Evolutionary conservation across 2,113 vertebrate genomes (phyloP).

Genomic region (Machaerirhynchus nigripectus): DNA sequence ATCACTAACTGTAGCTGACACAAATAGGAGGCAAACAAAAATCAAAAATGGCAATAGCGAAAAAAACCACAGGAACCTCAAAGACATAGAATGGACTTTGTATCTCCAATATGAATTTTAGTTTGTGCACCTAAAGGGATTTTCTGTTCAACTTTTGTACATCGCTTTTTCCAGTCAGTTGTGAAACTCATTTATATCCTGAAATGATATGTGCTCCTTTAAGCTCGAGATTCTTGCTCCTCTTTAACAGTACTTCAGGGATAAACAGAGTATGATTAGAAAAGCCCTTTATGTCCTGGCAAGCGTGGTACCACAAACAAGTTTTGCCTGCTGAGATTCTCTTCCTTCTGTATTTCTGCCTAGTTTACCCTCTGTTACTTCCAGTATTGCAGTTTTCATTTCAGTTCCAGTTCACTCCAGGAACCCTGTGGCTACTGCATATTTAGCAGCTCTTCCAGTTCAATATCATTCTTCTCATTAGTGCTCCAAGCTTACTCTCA

Average conservation of each 20-base stretch:
- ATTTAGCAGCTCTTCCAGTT: slow-evolving; percentile 65
- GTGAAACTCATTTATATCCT: background rate
- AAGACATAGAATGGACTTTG: background rate
- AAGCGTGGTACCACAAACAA: slow-evolving; percentile 17
- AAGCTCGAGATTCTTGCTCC: background rate
- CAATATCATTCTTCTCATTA: slow-evolving; percentile 61
- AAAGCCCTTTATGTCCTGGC: slow-evolving; percentile 30
- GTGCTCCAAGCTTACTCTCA: slow-evolving; percentile 56
- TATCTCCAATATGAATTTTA: background rate
- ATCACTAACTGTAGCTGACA: background rate
- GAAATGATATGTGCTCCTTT: background rate
- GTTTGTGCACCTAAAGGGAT: background rate
- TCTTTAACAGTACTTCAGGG: slow-evolving; percentile 1
- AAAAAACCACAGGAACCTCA: background rate
- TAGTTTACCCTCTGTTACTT: slow-evolving; percentile 42
- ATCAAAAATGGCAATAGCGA: background rate
- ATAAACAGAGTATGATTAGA: slow-evolving; percentile 15
- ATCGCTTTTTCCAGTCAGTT: background rate
- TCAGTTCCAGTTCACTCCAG: slow-evolving; percentile 45
- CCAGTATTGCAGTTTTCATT: slow-evolving; percentile 3
- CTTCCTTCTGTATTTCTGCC: slow-evolving; percentile 30
- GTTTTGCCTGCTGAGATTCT: slow-evolving; percentile 47
- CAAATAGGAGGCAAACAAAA: background rate
- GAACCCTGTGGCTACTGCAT: slow-evolving; percentile 64
- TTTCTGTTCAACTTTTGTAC: background rate